phyloP scores from a whole-genome alignment of 2,888 invertebrate species.

The Coremacera marginata region DNA sequence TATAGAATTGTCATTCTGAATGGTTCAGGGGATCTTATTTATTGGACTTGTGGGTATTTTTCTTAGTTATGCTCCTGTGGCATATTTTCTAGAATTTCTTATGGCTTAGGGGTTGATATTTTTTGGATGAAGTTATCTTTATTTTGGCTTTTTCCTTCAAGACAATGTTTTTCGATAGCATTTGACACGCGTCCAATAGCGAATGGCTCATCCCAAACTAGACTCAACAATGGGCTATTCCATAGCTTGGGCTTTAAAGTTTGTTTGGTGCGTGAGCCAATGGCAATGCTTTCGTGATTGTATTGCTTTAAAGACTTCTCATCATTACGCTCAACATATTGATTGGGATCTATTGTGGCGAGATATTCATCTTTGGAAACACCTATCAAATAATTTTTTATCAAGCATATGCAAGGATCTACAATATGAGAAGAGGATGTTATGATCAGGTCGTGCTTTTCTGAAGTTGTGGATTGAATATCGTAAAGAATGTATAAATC shows the following conservation, averaged over 20 bases:
- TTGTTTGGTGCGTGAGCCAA: slow-evolving; percentile 51
- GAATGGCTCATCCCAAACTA: slow-evolving; percentile 94
- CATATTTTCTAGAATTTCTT: too few relatives aligned
- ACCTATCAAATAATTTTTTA: slow-evolving; percentile 81
- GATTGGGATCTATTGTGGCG: slow-evolving; percentile 84
- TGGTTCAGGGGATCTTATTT: too few relatives aligned
- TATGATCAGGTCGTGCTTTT: slow-evolving; percentile 86
- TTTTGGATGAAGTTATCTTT: slow-evolving; percentile 77
- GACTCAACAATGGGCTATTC: slow-evolving; percentile 61
- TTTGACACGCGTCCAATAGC: slow-evolving; percentile 87
- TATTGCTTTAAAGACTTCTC: slow-evolving; percentile 46
- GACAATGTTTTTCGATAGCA: slow-evolving; percentile 86
- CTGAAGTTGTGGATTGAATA: slow-evolving; percentile 66
- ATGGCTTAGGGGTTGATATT: too few relatives aligned
- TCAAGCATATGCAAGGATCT: slow-evolving; percentile 86
- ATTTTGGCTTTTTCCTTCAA: slow-evolving; percentile 79
- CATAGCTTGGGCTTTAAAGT: slow-evolving; percentile 58
- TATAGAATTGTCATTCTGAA: too few relatives aligned
- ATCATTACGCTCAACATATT: slow-evolving; percentile 62
- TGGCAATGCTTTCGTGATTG: slow-evolving; percentile 43
- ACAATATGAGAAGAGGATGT: slow-evolving; percentile 82
- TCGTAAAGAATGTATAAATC: slow-evolving; percentile 84
- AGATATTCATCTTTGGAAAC: slow-evolving; percentile 90
- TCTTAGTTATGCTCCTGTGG: too few relatives aligned
- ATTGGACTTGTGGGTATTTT: too few relatives aligned